Conservation (phyloP, 2,797 vertebrate species). For the Pygocentrus nattereri region DNA sequence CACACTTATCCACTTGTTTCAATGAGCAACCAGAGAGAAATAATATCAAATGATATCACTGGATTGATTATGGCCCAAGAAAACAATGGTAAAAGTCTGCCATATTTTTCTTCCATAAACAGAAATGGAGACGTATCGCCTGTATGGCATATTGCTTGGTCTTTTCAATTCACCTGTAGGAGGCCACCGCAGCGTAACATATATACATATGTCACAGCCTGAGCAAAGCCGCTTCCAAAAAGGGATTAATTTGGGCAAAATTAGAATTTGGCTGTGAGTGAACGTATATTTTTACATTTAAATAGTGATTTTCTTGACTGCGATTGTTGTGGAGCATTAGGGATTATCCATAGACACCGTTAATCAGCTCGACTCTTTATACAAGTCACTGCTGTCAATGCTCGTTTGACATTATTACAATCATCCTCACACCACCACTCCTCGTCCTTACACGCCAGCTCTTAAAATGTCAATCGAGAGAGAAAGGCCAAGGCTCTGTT, state of each 20-base stretch:
- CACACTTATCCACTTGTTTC: too few species aligned
- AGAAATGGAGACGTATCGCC: slow-evolving; percentile 3
- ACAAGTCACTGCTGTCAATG: slow-evolving; percentile 22
- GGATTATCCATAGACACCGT: slow-evolving; percentile 40
- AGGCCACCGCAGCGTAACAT: not conserved
- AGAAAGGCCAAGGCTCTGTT: slow-evolving; percentile 48
- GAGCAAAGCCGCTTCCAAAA: slow-evolving; percentile 21
- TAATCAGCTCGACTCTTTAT: slow-evolving; percentile 45
- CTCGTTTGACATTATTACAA: slow-evolving; percentile 49
- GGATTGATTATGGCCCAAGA: not conserved
- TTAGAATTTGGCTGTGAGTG: slow-evolving; percentile 29
- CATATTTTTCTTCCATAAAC: not conserved
- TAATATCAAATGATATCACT: not conserved
- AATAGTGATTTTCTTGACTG: slow-evolving; percentile 39
- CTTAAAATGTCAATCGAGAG: slow-evolving; percentile 55
- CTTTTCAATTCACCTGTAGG: not conserved
- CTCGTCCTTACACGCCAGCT: slow-evolving; percentile 36
- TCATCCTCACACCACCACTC: not conserved
- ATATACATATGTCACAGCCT: slow-evolving; percentile 20
- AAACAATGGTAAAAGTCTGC: too few species aligned
- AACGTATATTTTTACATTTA: slow-evolving; percentile 35
- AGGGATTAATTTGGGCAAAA: slow-evolving; percentile 35
- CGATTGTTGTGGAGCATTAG: slow-evolving; percentile 25
- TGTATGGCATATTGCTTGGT: not conserved
- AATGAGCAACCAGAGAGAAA: not conserved